Evolutionary conservation across 2,113 vertebrate species (phyloP).

Genomic region (Oryzias javanicus): DNA sequence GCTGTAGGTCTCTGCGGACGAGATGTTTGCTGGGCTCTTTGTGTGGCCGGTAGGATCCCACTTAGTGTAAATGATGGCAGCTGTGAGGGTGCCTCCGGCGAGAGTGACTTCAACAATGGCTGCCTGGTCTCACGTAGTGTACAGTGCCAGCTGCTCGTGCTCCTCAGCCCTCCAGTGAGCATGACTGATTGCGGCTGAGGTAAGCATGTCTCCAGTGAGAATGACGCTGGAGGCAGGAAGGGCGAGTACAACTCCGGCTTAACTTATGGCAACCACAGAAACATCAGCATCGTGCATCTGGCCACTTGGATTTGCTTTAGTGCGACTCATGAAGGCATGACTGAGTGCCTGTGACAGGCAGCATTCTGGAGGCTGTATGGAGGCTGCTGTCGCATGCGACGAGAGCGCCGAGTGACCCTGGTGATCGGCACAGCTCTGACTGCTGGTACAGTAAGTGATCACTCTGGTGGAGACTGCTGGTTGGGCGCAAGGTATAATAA

Average conservation of each 20-base stretch:
- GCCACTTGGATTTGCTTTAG: slow-evolving; percentile 24
- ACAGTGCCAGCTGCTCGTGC: slow-evolving; percentile 55
- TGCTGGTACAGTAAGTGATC: slow-evolving; percentile 57
- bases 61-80: slow-evolving; percentile 66
- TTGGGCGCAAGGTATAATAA: slow-evolving; percentile 42
- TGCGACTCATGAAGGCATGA: slow-evolving; percentile 31
- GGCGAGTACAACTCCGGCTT: slow-evolving; percentile 14
- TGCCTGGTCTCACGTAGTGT: slow-evolving; percentile 56
- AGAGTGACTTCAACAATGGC: slow-evolving; percentile 53
- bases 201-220: slow-evolving; percentile 43
- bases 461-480: slow-evolving; percentile 55
- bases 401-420: slow-evolving; percentile 37
- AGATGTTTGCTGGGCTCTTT: slow-evolving; percentile 52
- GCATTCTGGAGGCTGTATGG: slow-evolving; percentile 29
- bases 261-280: slow-evolving; percentile 12
- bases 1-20: slow-evolving; percentile 37
- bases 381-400: slow-evolving; percentile 36
- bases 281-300: slow-evolving; percentile 25
- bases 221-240: slow-evolving; percentile 30
- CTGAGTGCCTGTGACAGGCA: slow-evolving; percentile 27
- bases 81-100: slow-evolving; percentile 62
- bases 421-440: slow-evolving; percentile 58
- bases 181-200: slow-evolving; percentile 57
- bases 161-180: slow-evolving; percentile 51
- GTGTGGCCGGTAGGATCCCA: slow-evolving; percentile 61